phyloP scores from a whole-genome alignment of 30 jellyfish, hydroid and myxozoan genomes.

The Clytia hemisphaerica region DNA sequence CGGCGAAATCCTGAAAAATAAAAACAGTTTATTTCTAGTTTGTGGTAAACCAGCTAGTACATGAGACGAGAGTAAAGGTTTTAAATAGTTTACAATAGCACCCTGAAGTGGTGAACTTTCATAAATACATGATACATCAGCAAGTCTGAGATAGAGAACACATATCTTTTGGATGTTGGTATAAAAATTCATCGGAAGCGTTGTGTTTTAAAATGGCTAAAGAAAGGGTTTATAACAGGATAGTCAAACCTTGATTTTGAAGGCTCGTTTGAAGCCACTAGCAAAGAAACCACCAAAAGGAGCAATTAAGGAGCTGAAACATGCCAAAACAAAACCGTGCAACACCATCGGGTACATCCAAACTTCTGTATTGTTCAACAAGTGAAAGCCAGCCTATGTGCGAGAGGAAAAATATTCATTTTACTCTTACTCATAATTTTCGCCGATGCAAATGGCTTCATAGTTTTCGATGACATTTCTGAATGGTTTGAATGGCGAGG shows the following conservation, averaged over 20 bases:
- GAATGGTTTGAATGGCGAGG: too few relatives aligned
- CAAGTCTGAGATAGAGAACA: too few relatives aligned
- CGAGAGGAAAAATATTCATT: neutral
- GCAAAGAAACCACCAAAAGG: constrained; percentile 99
- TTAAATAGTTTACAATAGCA: too few relatives aligned
- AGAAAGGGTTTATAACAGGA: too few relatives aligned
- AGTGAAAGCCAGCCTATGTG: constrained; percentile 64
- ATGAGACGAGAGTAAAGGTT: neutral
- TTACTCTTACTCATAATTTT: neutral
- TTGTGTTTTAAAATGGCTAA: too few relatives aligned
- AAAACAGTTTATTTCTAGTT: neutral
- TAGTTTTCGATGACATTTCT: too few relatives aligned
- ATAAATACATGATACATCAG: too few relatives aligned
- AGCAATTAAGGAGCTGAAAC: constrained; percentile 84
- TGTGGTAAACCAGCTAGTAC: neutral
- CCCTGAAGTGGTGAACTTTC: too few relatives aligned
- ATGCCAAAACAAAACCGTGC: constrained; percentile 88
- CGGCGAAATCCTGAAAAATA: constrained; percentile 83
- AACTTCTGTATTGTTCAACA: constrained; percentile 25
- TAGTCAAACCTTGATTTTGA: constrained; percentile 73
- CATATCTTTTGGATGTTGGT: too few relatives aligned
- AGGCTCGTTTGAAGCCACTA: constrained; percentile 98
- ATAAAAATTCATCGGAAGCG: too few relatives aligned
- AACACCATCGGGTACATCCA: constrained; percentile 98
- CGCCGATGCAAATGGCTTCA: too few relatives aligned